Conservation (phyloP, 2,113 vertebrate genomes). For the Leiothrix lutea region DNA sequence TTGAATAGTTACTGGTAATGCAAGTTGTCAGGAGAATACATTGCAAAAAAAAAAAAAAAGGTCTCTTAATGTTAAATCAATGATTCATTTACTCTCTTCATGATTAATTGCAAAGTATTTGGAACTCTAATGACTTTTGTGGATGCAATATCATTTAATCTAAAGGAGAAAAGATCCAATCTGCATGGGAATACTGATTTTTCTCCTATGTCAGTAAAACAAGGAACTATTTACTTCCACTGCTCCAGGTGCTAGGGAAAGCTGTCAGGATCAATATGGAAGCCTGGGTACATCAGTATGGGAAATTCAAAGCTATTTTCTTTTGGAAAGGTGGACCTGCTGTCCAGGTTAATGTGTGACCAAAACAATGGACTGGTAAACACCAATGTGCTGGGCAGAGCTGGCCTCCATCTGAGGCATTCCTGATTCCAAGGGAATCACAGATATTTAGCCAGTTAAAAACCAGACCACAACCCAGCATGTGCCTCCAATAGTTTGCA, state of each 20-base stretch:
- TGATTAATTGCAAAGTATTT: conserved; percentile 48
- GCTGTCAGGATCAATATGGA: not conserved
- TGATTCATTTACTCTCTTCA: conserved; percentile 46
- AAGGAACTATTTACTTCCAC: not conserved
- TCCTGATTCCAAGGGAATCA: not conserved
- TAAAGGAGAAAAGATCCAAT: not conserved
- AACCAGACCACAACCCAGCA: not conserved
- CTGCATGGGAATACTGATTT: not conserved
- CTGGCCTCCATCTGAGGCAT: not conserved
- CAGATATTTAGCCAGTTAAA: not conserved
- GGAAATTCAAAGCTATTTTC: not conserved
- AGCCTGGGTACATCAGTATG: not conserved
- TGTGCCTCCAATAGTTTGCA: not conserved
- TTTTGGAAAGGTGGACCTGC: not conserved
- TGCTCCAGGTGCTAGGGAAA: not conserved
- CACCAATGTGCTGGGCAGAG: not conserved
- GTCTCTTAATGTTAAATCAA: conserved; percentile 55
- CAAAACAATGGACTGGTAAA: not conserved
- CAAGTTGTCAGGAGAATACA: conserved; percentile 21
- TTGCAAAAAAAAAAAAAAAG: not conserved
- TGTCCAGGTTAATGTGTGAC: not conserved
- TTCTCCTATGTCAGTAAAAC: not conserved
- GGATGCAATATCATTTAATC: not conserved
- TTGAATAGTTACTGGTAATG: conserved; percentile 25
- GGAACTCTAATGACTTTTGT: conserved; percentile 41